Conservation (phyloP, 1,140 invertebrate species). For the Lanistes nyassanus region DNA sequence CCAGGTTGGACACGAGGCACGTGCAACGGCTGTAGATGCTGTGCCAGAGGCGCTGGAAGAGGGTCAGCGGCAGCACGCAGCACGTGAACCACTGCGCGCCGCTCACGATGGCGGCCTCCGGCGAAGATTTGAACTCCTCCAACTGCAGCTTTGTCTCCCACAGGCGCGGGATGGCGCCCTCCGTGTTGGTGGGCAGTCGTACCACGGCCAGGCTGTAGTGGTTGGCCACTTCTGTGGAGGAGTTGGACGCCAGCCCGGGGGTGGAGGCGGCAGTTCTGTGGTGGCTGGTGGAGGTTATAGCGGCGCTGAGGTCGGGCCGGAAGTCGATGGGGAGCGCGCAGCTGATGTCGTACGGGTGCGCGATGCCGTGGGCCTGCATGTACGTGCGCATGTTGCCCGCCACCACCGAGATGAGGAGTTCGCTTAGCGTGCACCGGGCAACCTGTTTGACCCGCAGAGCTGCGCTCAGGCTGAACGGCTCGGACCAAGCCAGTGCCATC, state of each 20-base stretch:
- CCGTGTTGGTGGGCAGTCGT: constrained; percentile 69
- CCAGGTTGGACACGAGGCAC: constrained; percentile 68
- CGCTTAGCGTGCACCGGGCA: constrained; percentile 71
- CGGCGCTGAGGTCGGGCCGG: constrained; percentile 39
- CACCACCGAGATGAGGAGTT: constrained; percentile 70
- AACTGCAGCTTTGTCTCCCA: constrained; percentile 71
- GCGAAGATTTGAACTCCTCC: constrained; percentile 69
- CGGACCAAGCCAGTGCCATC: constrained; percentile 68
- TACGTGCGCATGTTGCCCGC: constrained; percentile 70
- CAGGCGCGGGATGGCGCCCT: constrained; percentile 73
- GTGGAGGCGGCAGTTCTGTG: not conserved
- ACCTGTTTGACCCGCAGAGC: constrained; percentile 69
- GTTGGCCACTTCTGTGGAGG: constrained; percentile 58
- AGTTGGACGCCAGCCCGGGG: not conserved
- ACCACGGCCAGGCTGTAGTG: constrained; percentile 68
- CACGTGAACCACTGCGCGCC: constrained; percentile 59
- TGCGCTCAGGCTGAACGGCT: constrained; percentile 59
- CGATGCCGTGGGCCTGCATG: constrained; percentile 61
- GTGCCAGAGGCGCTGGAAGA: constrained; percentile 46
- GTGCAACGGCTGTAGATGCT: constrained; percentile 58
- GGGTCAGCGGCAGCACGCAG: constrained; percentile 41
- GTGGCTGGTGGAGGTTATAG: not conserved
- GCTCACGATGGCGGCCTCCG: constrained; percentile 70
- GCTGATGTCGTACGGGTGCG: constrained; percentile 69
- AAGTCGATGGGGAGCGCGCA: constrained; percentile 69